These are phyloP conservation scores for Spinus olivaceus DNA, from an alignment of 2,797 vertebrate species.

Conservation along the genomic window DNA sequence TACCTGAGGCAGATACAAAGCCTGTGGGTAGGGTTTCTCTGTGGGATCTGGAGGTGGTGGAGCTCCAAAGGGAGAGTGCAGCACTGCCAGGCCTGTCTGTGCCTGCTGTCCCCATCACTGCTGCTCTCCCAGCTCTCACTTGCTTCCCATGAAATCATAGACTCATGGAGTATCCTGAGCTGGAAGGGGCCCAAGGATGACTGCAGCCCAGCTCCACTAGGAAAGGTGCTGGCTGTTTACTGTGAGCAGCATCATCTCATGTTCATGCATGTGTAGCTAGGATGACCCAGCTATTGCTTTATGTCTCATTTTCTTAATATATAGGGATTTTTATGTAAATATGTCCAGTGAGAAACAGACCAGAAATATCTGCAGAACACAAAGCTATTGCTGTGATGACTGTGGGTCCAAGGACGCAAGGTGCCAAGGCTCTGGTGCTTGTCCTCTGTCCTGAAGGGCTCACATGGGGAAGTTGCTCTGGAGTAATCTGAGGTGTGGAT, in stretches of 20 bases:
- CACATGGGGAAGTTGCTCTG: accelerated
- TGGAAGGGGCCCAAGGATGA: not conserved
- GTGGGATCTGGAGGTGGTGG: accelerated
- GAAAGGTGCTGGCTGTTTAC: not conserved
- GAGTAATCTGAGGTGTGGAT: not conserved
- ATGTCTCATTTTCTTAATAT: not conserved
- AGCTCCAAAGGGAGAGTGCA: not conserved
- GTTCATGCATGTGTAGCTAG: accelerated
- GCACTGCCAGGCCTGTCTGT: accelerated
- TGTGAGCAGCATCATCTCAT: not conserved
- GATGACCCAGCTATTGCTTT: not conserved
- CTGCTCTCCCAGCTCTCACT: not conserved
- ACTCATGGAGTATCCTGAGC: no score
- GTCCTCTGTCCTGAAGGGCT: not conserved
- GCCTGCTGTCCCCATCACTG: not conserved
- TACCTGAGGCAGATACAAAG: not conserved
- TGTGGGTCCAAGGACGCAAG: not conserved
- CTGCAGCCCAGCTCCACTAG: accelerated
- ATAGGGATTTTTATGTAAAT: not conserved
- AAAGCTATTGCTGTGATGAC: accelerated
- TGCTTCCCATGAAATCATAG: accelerated
- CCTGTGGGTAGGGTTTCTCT: accelerated
- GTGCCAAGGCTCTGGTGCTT: not conserved
- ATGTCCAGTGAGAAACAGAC: not conserved
- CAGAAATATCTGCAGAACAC: not conserved